Percentiles rank a stretch among this genome's conserved stretches.
phyloP scores from a whole-genome alignment of 2,888 invertebrate genomes.

The Ctenicera cuprea region DNA sequence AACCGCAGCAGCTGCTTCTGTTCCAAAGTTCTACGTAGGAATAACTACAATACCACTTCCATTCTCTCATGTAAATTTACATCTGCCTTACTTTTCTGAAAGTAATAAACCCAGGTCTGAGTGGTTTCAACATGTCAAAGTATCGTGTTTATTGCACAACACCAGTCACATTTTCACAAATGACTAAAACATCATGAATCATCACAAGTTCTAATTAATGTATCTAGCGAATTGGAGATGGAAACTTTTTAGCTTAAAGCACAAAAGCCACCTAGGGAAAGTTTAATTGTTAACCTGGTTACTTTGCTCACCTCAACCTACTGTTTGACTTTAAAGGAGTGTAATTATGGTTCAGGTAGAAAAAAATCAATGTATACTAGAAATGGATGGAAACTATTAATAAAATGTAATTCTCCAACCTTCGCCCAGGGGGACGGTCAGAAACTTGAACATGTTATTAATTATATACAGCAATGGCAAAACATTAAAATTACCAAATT shows the following conservation, averaged over 20 bases:
- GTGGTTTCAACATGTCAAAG: slow-evolving; percentile 9
- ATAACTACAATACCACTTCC: slow-evolving; percentile 11
- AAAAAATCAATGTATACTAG: slow-evolving; percentile 6
- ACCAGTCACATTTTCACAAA: not conserved
- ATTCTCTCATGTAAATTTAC: slow-evolving; percentile 28
- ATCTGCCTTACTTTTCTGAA: slow-evolving; percentile 22
- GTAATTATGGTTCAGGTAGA: slow-evolving; percentile 11
- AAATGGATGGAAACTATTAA: not conserved
- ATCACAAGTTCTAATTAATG: slow-evolving; percentile 25
- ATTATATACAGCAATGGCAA: not conserved
- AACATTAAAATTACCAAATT: slow-evolving; percentile 7
- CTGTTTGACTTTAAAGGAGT: slow-evolving; percentile 20
- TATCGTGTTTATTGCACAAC: not conserved
- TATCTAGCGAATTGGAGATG: not conserved
- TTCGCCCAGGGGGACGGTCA: slow-evolving; percentile 3
- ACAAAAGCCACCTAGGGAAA: slow-evolving; percentile 23
- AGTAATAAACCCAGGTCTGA: slow-evolving; percentile 19
- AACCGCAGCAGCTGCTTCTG: slow-evolving; percentile 28
- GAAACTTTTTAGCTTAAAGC: not conserved
- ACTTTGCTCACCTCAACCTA: not conserved
- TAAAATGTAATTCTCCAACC: not conserved
- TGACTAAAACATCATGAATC: slow-evolving; percentile 13
- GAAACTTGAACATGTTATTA: not conserved
- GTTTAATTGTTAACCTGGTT: slow-evolving; percentile 23
- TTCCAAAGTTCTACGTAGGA: slow-evolving; percentile 23